A percentile compares a stretch with the other conserved stretches of the same genome.
Conservation (phyloP, 1,140 invertebrate species). For the Megalopta genalis region DNA sequence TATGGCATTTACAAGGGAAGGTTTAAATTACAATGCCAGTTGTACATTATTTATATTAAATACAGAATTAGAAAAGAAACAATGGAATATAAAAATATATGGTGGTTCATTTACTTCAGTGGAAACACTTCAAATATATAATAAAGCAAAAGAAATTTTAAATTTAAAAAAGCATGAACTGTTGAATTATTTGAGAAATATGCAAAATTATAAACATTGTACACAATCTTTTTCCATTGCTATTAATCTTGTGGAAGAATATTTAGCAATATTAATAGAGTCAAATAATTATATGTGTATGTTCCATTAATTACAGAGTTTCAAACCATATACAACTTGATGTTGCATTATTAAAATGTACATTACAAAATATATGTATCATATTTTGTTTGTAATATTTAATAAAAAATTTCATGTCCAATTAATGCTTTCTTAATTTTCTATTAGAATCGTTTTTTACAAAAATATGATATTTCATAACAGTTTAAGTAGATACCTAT, state of each 20-base stretch:
- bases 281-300: constrained; percentile 44
- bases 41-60: constrained; percentile 72
- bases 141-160: constrained; percentile 63
- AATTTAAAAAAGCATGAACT: constrained; percentile 63
- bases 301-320: constrained; percentile 3
- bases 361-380: constrained; percentile 13
- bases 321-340: neutral
- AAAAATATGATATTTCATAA: constrained; percentile 1
- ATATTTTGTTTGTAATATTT: constrained; percentile 19
- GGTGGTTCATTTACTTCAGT: constrained; percentile 61
- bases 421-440: constrained; percentile 27
- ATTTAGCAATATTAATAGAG: constrained; percentile 63
- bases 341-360: neutral
- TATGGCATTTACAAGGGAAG: constrained; percentile 80
- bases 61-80: constrained; percentile 56
- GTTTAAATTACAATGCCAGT: constrained; percentile 81
- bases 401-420: constrained; percentile 26
- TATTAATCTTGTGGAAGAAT: constrained; percentile 68
- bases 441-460: neutral
- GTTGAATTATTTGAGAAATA: constrained; percentile 52
- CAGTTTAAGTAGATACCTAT: constrained; percentile 13
- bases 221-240: constrained; percentile 70
- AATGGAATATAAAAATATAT: constrained; percentile 73
- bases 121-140: constrained; percentile 57
- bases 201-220: constrained; percentile 55